phyloP scores from a whole-genome alignment of 2,888 invertebrate species.

The Iselma pallidipennis region DNA sequence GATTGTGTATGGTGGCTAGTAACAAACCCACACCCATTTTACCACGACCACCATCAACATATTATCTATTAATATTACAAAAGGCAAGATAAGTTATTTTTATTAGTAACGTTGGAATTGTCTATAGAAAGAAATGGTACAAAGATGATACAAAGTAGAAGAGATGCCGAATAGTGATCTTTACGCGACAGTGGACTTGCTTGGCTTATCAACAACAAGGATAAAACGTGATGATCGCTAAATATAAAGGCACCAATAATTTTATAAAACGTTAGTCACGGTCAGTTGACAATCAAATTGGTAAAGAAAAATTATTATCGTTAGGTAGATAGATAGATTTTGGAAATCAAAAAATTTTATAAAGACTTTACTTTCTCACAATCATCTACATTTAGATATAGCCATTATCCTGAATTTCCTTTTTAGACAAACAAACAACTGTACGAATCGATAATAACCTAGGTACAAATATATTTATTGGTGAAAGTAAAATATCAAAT shows the following conservation, averaged over 20 bases:
- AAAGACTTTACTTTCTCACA: background rate
- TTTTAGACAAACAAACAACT: background rate
- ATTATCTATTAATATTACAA: background rate
- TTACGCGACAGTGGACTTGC: background rate
- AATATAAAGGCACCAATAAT: background rate
- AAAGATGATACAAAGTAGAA: background rate
- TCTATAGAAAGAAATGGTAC: background rate
- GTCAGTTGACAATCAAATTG: background rate
- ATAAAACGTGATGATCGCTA: conserved; percentile 1
- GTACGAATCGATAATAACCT: background rate
- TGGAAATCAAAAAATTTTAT: background rate
- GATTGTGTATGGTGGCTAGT: background rate
- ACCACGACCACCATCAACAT: background rate
- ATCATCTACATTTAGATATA: background rate
- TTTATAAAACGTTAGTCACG: background rate
- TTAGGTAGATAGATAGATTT: background rate
- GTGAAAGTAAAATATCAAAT: conserved; percentile 1
- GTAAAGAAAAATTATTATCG: background rate
- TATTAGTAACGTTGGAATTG: background rate
- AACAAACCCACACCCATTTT: background rate
- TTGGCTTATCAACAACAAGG: background rate
- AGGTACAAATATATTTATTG: background rate
- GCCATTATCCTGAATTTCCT: background rate
- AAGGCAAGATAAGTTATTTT: too few relatives aligned
- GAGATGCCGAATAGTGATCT: background rate